Evolutionary conservation across 2,888 invertebrate genomes (phyloP), one percentile per base, ranked within the genome.

Genomic region (Gibbula magus): DNA sequence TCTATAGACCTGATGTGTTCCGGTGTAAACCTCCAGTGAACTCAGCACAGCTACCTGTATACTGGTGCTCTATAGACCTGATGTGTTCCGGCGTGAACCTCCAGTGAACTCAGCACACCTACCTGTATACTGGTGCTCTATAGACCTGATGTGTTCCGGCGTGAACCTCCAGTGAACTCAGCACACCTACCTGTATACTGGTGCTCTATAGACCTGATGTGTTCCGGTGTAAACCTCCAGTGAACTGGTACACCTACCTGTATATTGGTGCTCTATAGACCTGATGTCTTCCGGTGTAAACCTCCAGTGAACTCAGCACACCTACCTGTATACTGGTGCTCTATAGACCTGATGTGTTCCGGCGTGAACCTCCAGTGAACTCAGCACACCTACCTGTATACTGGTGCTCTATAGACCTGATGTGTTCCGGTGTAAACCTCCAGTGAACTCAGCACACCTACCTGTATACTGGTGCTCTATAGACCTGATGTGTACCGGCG

Each of bases 51-150:
- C 16, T 84, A 95, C 95, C 95, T 84, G 95, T 95, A 88, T 95
- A 95, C 89, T 95, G 95, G 89, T 95, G 95, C 89, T 95, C 95
- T 83, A 96, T 95, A 22, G 95, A 95, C 85, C 94, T 94, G 81
- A 95, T 95, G 88, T 95, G 95, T 79, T 95, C 95, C 70, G 95
- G 94, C 0, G 95, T 95, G 90, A 96, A 95, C 45, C 95, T 94
- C 95, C 95, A 95, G 86, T 95, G 94, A 39, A 94, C 92, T 0
- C 4, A n/a, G 53, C 4, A n/a, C n/a, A 20, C 78, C 13, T 83
- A 95, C 95, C 95, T 83, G 95, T 95, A 88, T 95, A 95, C 88
- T 95, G 95, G 89, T 95, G 95, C 89, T 95, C 95, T n/a, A n/a
- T n/a, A n/a, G n/a, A n/a, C n/a, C n/a, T n/a, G n/a, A n/a, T n/a